Base-by-base conservation (phyloP, 2,797 vertebrate genomes). In the Siniperca scherzeri region DNA sequence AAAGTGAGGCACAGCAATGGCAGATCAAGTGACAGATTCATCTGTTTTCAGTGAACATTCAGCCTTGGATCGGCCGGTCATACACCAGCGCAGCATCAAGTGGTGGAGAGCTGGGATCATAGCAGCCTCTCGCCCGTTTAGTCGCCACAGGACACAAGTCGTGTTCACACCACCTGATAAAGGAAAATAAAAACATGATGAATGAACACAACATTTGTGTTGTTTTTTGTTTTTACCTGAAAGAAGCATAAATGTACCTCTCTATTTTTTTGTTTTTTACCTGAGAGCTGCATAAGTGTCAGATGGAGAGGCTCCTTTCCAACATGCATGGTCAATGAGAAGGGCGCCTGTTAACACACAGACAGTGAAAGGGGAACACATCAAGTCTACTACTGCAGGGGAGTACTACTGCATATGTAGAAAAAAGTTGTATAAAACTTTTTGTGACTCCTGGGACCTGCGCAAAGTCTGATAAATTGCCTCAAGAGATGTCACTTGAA, bases 81-180 rank as follows among this genome's bases (percentile, higher is more conserved):
- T 92, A 96, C 66, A 97, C 95, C 79, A 98, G 87, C 0, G 87
- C 71, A 21, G 84, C 42, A 89, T 98, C 96, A 22, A 71, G 69
- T 8, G 88, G 67, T 0, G 60, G 82, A 0, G 91, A 87, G 40
- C 81, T 79, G 0, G 59, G 21, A 13, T 83, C 55, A 33, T 97
- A 97, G 88, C 90, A 94, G 74, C 96, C 90, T n/a, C 50, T 92
- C 7, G 3, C 25, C 1, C 93, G 77, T 70, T 92, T 95, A 0
- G 17, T 67, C 21, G 82, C 86, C 77, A 96, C 94, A 0, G 94
- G 96, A 78, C 96, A 97, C 78, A 97, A 82, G 53, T 97, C 96
- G 44, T 94, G 94, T 65, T 93, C 90, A 85, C 96, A 97, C 97
- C 97, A 98, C 87, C 97, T 64, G 87, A 76, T 16, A 21, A 38